Base-by-base conservation (phyloP, 2,888 invertebrate genomes). In the Napeogenes inachia region DNA sequence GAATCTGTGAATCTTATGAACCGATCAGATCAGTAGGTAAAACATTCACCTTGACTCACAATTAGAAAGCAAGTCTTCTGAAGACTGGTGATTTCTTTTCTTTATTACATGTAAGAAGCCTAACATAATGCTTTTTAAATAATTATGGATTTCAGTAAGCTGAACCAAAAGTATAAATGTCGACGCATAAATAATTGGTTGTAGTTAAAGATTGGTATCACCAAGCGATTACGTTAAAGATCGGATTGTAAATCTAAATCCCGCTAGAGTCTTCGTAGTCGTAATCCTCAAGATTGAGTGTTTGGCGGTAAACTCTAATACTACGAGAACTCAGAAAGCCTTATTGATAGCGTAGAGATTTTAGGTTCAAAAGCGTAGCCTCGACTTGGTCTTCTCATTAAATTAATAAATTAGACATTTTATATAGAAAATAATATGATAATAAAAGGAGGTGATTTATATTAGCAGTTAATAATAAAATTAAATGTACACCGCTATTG, bases 241-340 rank as follows among this genome's bases (percentile, higher is more conserved):
- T 86, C 79, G 81, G 74, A 78, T 83, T 84, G 84, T 84, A 77
- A 82, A 84, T 82, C 83, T 81, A 77, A 79, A 78, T 79, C 62
- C 70, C 69, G 63, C 73, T 72, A 71, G 76, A 74, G 73, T 75
- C 71, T 71, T 69, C 64, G 70, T 69, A 64, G 68, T 65, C 68
- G 71, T 85, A 86, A 86, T 85, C 85, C 85, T 70, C 70, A 76
- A 83, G 87, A 86, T 80, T 73, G 82, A 85, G 79, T 78, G 80
- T 74, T 80, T 76, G 79, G 80, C 75, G 77, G 71, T 69, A 68
- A 67, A 72, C 73, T 70, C 69, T 69, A 69, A 71, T 67, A 73
- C 70, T 69, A 70, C 65, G 68, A 66, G 61, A 65, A 68, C 64
- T 68, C 60, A 62, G 68, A 70, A 68, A 71, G 65, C 71, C 70